phyloP scores from a whole-genome alignment of 2,113 vertebrate species.

The Burhinus bistriatus region DNA sequence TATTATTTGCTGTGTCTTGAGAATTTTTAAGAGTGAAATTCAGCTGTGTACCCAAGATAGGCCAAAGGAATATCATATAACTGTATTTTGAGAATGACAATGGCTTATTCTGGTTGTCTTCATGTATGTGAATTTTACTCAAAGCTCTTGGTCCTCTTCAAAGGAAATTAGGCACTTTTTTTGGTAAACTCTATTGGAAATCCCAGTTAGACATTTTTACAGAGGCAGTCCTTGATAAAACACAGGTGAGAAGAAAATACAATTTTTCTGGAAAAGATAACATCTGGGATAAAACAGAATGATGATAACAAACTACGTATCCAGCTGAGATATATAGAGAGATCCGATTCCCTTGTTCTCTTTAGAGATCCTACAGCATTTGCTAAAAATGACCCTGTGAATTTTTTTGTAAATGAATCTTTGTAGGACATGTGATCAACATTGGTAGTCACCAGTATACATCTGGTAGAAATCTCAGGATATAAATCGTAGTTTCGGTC shows the following conservation, averaged over 20 bases:
- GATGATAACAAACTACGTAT: not conserved
- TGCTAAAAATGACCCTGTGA: not conserved
- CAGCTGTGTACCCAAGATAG: not conserved
- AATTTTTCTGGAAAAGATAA: not conserved
- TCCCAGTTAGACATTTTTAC: not conserved
- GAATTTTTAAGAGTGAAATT: not conserved
- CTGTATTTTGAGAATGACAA: not conserved
- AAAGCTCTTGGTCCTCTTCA: not conserved
- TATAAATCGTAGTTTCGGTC: not conserved
- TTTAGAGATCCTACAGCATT: not conserved
- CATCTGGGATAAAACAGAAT: not conserved
- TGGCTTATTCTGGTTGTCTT: not conserved
- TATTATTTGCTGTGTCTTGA: not conserved
- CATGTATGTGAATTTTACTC: not conserved
- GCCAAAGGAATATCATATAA: not conserved
- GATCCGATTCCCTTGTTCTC: not conserved
- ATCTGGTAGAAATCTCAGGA: not conserved
- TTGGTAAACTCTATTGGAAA: not conserved
- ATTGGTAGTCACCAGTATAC: not conserved
- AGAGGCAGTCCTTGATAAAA: not conserved
- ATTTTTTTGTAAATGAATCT: not conserved
- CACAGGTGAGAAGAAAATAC: not conserved
- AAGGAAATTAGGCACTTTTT: not conserved
- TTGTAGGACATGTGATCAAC: fast-evolving
- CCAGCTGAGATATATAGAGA: not conserved